Conservation (phyloP, 2,113 vertebrate species). For the Anseranas semipalmata region DNA sequence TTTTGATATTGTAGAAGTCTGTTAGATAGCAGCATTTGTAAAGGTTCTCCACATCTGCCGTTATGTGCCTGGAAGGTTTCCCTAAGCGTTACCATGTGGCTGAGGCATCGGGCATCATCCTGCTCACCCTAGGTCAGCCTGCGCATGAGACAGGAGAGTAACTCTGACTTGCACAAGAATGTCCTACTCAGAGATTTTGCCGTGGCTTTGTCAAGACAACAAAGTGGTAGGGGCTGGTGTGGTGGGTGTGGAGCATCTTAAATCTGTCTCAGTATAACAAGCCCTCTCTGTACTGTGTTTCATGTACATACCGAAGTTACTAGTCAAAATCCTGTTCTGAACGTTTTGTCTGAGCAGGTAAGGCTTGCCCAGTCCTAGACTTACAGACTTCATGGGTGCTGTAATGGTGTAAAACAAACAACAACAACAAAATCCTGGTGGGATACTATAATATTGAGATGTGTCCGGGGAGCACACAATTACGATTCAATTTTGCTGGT, state of each 20-base stretch:
- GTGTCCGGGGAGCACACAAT: background rate
- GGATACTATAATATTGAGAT: background rate
- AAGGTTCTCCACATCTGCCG: background rate
- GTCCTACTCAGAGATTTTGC: background rate
- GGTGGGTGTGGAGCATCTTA: background rate
- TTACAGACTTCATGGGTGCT: background rate
- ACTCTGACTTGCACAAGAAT: background rate
- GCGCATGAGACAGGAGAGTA: background rate
- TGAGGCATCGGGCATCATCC: background rate
- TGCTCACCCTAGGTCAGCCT: background rate
- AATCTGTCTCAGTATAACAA: background rate
- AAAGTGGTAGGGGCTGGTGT: background rate
- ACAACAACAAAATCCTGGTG: background rate
- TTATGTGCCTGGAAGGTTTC: background rate
- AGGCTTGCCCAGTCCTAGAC: accelerated
- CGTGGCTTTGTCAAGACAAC: background rate
- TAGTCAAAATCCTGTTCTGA: background rate
- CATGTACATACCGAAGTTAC: background rate
- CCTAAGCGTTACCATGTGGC: background rate
- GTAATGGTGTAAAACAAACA: background rate
- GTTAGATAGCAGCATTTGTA: background rate
- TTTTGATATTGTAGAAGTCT: background rate
- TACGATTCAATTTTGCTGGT: background rate
- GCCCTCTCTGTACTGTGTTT: accelerated
- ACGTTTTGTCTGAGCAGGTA: background rate